These are phyloP conservation scores for Pseudolaguvia tuberculata DNA, from an alignment of 2,113 vertebrate species.

Conservation along the genomic window DNA sequence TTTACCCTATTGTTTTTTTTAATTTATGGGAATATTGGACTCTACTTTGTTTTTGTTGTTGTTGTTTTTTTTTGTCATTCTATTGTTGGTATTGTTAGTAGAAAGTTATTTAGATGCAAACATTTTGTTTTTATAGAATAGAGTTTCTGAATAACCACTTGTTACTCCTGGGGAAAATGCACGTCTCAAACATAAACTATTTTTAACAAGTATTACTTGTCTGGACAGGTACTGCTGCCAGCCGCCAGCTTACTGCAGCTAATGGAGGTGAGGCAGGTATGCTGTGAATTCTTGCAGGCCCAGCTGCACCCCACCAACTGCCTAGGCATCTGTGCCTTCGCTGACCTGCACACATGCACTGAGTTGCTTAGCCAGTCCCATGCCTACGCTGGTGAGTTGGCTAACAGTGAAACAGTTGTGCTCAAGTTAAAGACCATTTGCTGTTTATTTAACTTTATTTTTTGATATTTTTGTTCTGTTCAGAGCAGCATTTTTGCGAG, in stretches of 20 bases:
- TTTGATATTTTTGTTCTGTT: constrained; percentile 55
- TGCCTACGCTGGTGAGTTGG: constrained; percentile 81
- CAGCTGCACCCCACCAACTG: constrained; percentile 94
- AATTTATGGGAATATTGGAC: neutral
- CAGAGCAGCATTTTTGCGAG: constrained; percentile 95
- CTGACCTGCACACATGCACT: constrained; percentile 88
- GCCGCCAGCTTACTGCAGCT: constrained; percentile 90
- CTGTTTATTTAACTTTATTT: constrained; percentile 12
- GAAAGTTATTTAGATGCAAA: neutral
- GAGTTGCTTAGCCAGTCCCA: constrained; percentile 87
- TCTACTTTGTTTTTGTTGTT: neutral
- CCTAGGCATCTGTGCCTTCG: constrained; percentile 90
- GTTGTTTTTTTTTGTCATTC: too few species aligned
- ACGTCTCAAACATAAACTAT: neutral
- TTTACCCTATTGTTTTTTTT: constrained; percentile 51
- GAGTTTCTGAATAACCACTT: constrained; percentile 1
- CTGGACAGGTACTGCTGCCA: constrained; percentile 81
- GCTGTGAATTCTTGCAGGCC: constrained; percentile 91
- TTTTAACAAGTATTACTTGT: constrained; percentile 20
- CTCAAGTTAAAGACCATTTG: neutral
- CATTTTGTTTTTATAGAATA: neutral
- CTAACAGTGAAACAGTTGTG: neutral
- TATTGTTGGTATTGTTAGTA: neutral
- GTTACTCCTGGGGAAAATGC: neutral
- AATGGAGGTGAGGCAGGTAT: constrained; percentile 91